Conservation (phyloP, 2,888 invertebrate species). For the Agrochola lota region DNA sequence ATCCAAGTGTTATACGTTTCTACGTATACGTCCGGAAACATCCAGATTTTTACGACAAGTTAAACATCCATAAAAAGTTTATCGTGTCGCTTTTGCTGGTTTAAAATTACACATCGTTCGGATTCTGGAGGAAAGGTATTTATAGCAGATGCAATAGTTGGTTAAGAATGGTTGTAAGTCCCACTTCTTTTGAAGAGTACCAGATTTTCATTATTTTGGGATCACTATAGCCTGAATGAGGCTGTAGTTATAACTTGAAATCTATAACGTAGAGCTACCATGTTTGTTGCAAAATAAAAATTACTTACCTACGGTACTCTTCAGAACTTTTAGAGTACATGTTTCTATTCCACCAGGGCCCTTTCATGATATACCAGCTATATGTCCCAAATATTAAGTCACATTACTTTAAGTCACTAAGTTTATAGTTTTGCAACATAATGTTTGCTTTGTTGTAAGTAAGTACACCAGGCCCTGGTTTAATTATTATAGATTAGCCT, state of each 20-base stretch:
- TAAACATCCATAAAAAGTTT: constrained; percentile 19
- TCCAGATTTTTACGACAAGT: constrained; percentile 21
- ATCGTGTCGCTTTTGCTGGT: not conserved
- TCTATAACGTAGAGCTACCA: not conserved
- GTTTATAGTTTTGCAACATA: constrained; percentile 11
- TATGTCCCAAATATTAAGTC: constrained; percentile 16
- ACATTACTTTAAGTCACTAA: constrained; percentile 9
- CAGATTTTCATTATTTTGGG: not conserved
- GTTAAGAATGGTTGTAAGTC: constrained; percentile 22
- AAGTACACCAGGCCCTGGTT: constrained; percentile 38
- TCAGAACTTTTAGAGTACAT: constrained; percentile 1
- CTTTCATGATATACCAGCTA: not conserved
- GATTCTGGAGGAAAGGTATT: constrained; percentile 21
- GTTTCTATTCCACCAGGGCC: constrained; percentile 41
- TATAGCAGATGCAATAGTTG: constrained; percentile 43
- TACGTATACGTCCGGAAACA: not conserved
- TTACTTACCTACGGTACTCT: constrained; percentile 33
- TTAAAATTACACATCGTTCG: constrained; percentile 6
- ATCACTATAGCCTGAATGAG: not conserved
- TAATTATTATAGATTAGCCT: constrained; percentile 63
- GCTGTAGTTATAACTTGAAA: not conserved
- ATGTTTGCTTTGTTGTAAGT: constrained; percentile 30
- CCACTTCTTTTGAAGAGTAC: constrained; percentile 30
- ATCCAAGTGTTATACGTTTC: not conserved
- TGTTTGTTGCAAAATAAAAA: not conserved